Conservation (phyloP, 2,797 vertebrate genomes). For the Synaphobranchus kaupii region DNA sequence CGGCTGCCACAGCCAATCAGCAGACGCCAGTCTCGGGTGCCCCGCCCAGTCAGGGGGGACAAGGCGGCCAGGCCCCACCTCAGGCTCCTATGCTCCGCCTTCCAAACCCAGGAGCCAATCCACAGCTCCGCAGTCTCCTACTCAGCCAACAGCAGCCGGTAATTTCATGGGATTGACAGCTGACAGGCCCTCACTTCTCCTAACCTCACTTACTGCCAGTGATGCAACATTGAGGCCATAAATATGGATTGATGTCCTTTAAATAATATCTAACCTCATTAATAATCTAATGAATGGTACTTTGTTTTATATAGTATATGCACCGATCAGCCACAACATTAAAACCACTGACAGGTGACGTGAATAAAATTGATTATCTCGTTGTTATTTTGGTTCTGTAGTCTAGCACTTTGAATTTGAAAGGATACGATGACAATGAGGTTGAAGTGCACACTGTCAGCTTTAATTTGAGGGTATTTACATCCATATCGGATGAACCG, state of each 20-base stretch:
- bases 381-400: too few relatives aligned
- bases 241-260: background rate
- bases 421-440: too few relatives aligned
- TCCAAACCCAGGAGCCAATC: conserved; percentile 89
- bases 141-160: conserved; percentile 90
- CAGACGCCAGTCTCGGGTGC: conserved; percentile 68
- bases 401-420: too few relatives aligned
- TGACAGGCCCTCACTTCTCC: too few relatives aligned
- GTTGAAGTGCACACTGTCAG: too few relatives aligned
- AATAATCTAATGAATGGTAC: background rate
- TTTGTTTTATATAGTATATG: background rate
- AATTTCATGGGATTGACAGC: conserved; percentile 53
- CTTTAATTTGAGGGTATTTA: too few relatives aligned
- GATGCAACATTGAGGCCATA: background rate
- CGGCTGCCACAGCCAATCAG: conserved; percentile 68
- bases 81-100: conserved; percentile 81
- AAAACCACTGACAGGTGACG: too few relatives aligned
- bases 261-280: background rate
- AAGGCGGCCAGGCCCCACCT: conserved; percentile 70
- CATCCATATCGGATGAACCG: too few relatives aligned
- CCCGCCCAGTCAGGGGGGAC: conserved; percentile 76
- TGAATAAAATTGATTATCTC: too few relatives aligned
- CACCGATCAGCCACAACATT: too few relatives aligned
- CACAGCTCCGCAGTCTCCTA: conserved; percentile 89
- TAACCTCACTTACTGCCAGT: background rate